A percentile compares a stretch with the other conserved stretches of the same genome.
These are phyloP conservation scores for Macroramphosus scolopax DNA, from an alignment of 2,797 vertebrate species.

Conservation along the genomic window DNA sequence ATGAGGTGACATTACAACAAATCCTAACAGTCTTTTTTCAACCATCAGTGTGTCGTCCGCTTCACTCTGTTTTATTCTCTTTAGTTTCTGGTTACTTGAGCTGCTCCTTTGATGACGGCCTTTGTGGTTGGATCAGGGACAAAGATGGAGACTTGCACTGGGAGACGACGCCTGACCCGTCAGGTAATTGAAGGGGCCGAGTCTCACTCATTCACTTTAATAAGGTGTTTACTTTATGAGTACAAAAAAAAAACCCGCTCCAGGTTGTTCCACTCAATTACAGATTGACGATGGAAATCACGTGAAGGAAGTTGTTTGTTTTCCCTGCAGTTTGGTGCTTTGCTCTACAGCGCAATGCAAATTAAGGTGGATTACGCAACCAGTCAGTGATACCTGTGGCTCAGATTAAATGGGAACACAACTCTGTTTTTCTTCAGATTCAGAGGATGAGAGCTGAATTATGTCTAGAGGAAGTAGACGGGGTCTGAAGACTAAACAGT, in stretches of 20 bases:
- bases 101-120: conserved; percentile 91
- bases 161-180: conserved; percentile 84
- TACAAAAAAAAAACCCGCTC: no score
- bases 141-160: conserved; percentile 89
- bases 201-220: conserved; percentile 3
- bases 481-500: conserved; percentile 24
- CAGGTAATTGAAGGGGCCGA: conserved; percentile 74
- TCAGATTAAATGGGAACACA: no score
- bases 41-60: background rate
- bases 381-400: conserved; percentile 41
- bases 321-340: conserved; percentile 45
- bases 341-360: conserved; percentile 60
- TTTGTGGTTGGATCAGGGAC: conserved; percentile 92
- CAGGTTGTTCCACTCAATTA: conserved; percentile 55
- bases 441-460: conserved; percentile 37
- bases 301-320: conserved; percentile 44
- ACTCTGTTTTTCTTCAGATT: conserved; percentile 45
- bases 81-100: conserved; percentile 86
- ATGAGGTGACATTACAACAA: no score
- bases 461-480: conserved; percentile 17
- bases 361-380: conserved; percentile 46
- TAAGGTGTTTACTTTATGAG: conserved; percentile 22
- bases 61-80: conserved; percentile 23
- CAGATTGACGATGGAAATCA: conserved; percentile 54
- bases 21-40: no score